Base-by-base conservation (phyloP, 1,140 invertebrate genomes). In the Plectrocnemia conspersa region DNA sequence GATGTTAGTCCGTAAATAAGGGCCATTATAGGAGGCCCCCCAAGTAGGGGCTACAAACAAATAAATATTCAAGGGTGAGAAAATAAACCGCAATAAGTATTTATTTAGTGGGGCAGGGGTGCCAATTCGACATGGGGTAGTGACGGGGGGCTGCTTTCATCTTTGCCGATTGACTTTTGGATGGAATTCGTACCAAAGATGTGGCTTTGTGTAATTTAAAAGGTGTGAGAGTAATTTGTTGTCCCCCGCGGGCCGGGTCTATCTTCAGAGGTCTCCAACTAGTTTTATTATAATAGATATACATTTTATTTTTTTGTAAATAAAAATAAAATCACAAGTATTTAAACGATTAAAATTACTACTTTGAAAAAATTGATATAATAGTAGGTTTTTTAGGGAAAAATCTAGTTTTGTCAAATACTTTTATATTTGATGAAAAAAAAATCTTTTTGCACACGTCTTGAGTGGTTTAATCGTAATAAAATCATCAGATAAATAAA, bases 141-240 rank as follows among this genome's bases (percentile, higher is more conserved):
- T 7, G 35, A n/a, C 45, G 3, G 19, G 22, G 33, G 47, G 32
- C 29, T 21, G 45, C 47, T 50, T 50, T 50, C 47, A 50, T 50
- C 47, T 50, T 50, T 50, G 47, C 47, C 47, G 47, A 50, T 50
- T 50, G 47, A 50, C 47, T 50, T 50, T 50, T 21, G 36, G 6
- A 35, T 50, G 35, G 47, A 50, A 50, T 50, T 50, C 22, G 47
- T 50, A 23, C 33, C 33, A 50, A 50, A 50, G 33, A 50, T 50
- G 36, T 50, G 47, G 47, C 47, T 50, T 50, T 50, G 47, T 50
- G 47, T 50, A 50, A 50, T 50, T 50, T 50, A 50, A 50, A 50
- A 50, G 47, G 47, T 50, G 47, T 50, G 47, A 50, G 47, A 50
- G 47, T 29, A 50, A 50, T 50, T 50, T 50, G 47, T 50, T 50